Evolutionary conservation across 2,888 invertebrate genomes (phyloP).

Genomic region (Cerceris rybyensis): DNA sequence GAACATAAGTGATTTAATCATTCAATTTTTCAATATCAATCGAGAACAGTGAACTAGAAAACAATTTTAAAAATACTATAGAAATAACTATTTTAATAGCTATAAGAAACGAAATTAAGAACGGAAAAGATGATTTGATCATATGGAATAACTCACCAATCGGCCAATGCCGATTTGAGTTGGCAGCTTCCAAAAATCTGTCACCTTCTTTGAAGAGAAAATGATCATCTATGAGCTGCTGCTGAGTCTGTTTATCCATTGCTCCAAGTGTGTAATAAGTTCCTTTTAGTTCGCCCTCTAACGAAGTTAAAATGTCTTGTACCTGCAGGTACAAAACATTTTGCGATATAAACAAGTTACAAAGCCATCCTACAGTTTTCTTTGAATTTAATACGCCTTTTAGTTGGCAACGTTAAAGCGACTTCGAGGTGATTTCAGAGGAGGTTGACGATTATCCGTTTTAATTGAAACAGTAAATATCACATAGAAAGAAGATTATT

Average conservation of each 20-base stretch:
- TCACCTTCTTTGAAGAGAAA: slow-evolving; percentile 87
- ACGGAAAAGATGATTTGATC: background rate
- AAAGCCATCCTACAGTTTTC: slow-evolving; percentile 11
- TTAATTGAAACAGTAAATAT: too few relatives aligned
- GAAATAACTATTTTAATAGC: too few relatives aligned
- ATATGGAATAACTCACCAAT: slow-evolving; percentile 80
- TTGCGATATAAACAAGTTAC: slow-evolving; percentile 32
- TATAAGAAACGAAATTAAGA: too few relatives aligned
- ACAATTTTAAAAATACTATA: too few relatives aligned
- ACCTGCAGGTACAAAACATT: slow-evolving; percentile 31
- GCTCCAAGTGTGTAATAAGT: slow-evolving; percentile 84
- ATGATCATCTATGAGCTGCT: slow-evolving; percentile 85
- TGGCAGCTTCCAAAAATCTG: slow-evolving; percentile 83
- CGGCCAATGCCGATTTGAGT: slow-evolving; percentile 88
- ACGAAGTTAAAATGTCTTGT: slow-evolving; percentile 74
- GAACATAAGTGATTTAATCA: too few relatives aligned
- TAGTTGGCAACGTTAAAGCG: background rate
- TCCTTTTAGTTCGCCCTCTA: slow-evolving; percentile 85
- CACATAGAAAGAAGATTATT: too few relatives aligned
- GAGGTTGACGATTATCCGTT: background rate
- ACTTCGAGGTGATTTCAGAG: background rate
- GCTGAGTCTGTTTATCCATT: slow-evolving; percentile 84
- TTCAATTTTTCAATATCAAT: too few relatives aligned
- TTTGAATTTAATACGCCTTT: background rate
- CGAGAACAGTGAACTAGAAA: too few relatives aligned